These are phyloP conservation scores for Pachliopta kotzebuea DNA, from an alignment of 2,888 invertebrate species.

Conservation along the genomic window DNA sequence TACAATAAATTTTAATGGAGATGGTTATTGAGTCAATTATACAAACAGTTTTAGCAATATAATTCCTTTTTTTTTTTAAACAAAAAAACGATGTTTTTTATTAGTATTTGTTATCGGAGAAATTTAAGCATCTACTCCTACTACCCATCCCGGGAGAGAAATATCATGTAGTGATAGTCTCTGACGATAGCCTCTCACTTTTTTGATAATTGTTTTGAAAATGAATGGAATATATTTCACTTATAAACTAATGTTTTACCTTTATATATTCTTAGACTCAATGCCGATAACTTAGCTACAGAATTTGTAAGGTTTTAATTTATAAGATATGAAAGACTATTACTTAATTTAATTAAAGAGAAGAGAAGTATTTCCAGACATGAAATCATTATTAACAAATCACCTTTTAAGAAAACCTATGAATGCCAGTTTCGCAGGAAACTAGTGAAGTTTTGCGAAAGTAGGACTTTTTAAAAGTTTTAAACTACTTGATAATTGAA, in stretches of 20 bases:
- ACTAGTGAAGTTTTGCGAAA: constrained; percentile 6
- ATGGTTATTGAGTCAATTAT: too few relatives aligned
- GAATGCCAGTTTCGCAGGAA: background rate
- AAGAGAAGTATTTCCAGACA: background rate
- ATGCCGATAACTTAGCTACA: too few relatives aligned
- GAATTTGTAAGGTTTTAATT: background rate
- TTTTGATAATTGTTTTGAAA: background rate
- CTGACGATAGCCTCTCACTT: background rate
- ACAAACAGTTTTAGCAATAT: too few relatives aligned
- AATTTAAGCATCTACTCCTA: too few relatives aligned
- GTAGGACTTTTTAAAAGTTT: constrained; percentile 12
- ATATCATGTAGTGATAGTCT: too few relatives aligned
- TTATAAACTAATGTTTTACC: background rate
- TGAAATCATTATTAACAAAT: background rate
- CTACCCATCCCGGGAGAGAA: too few relatives aligned
- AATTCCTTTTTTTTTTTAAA: too few relatives aligned
- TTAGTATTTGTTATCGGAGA: too few relatives aligned
- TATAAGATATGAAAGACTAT: background rate
- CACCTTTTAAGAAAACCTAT: background rate
- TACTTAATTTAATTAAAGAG: background rate
- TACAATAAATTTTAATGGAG: too few relatives aligned
- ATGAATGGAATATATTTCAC: background rate
- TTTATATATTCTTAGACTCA: background rate
- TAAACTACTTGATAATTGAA: constrained; percentile 18
- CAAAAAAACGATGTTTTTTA: too few relatives aligned